phyloP scores from a whole-genome alignment of 2,888 invertebrate genomes.

The Hoplodrina ambigua region DNA sequence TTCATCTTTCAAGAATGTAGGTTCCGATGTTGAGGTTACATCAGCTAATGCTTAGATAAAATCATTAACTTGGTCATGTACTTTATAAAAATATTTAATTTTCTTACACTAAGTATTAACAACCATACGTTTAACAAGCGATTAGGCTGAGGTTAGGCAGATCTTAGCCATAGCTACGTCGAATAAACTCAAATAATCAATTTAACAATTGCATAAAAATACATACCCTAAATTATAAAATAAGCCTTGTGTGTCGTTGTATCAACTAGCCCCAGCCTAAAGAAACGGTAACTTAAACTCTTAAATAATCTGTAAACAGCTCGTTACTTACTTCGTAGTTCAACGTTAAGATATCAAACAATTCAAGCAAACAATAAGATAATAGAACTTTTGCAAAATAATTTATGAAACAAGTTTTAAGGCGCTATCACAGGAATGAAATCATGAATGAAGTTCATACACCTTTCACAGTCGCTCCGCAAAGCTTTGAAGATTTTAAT shows the following conservation, averaged over 20 bases:
- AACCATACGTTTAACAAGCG: slow-evolving; percentile 72
- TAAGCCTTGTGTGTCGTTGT: slow-evolving; percentile 49
- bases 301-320: slow-evolving; percentile 46
- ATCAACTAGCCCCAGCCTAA: slow-evolving; percentile 53
- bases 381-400: slow-evolving; percentile 62
- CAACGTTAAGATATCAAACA: slow-evolving; percentile 36
- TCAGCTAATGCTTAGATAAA: slow-evolving; percentile 68
- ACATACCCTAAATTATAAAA: slow-evolving; percentile 45
- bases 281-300: slow-evolving; percentile 67
- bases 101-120: slow-evolving; percentile 77
- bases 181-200: slow-evolving; percentile 51
- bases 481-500: slow-evolving; percentile 64
- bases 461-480: slow-evolving; percentile 60
- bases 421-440: slow-evolving; percentile 84
- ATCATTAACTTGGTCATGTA: slow-evolving; percentile 82
- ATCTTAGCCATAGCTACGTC: slow-evolving; percentile 43
- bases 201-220: slow-evolving; percentile 49
- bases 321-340: slow-evolving; percentile 32
- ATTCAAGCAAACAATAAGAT: slow-evolving; percentile 52
- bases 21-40: slow-evolving; percentile 56
- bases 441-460: slow-evolving; percentile 72
- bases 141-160: slow-evolving; percentile 51
- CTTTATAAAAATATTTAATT: slow-evolving; percentile 85
- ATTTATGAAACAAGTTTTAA: slow-evolving; percentile 65
- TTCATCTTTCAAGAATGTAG: slow-evolving; percentile 58